A percentile compares a stretch with the other conserved stretches of the same genome.
Conservation (phyloP, 2,113 vertebrate genomes). For the Bambusicola thoracicus region DNA sequence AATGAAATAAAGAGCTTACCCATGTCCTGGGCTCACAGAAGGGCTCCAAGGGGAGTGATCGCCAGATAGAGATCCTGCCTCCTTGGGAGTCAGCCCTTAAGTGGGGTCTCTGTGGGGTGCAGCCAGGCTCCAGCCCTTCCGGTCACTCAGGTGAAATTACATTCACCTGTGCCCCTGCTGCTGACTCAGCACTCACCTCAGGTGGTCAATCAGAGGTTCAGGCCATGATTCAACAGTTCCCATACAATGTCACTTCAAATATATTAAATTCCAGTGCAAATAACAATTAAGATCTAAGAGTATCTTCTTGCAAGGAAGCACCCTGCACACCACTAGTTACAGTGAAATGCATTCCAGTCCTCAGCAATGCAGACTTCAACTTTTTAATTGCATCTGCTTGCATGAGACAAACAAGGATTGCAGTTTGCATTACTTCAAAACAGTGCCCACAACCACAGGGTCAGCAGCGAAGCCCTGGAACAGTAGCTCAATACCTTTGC, state of each 20-base stretch:
- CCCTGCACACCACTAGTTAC: neutral
- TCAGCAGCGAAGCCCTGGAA: neutral
- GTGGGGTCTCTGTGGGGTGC: no score
- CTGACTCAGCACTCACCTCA: no score
- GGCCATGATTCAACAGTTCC: no score
- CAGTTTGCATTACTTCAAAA: neutral
- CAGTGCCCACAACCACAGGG: accelerated
- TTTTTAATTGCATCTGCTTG: neutral
- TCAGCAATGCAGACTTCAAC: neutral
- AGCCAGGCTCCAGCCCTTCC: no score
- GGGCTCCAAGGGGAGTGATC: no score
- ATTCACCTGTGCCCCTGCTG: no score
- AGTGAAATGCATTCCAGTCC: neutral
- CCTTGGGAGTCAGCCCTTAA: no score
- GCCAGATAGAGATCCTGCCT: no score
- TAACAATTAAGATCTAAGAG: slow-evolving; percentile 35
- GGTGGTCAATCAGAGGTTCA: no score
- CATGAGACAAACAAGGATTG: neutral
- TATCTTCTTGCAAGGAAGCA: neutral
- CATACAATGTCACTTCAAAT: neutral
- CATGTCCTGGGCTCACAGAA: no score
- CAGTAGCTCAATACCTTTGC: neutral
- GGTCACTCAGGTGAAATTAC: no score
- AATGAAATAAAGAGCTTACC: no score
- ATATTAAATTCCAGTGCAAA: neutral